Conservation (phyloP, 2,888 invertebrate species). For the Cryptops parisi region DNA sequence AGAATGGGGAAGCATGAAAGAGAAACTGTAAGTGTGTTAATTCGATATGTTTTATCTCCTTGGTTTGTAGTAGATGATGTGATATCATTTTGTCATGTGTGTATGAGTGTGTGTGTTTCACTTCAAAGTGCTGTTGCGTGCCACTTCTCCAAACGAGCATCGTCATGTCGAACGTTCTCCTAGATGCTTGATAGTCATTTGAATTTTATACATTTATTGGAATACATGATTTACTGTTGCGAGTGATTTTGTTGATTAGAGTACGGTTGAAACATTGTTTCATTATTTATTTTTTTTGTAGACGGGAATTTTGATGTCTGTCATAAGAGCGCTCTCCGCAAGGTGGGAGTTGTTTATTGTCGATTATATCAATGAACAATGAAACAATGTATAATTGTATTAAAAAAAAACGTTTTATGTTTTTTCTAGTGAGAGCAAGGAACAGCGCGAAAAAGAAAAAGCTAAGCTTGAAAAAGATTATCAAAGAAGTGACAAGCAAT, state of each 20-base stretch:
- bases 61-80: neutral
- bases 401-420: neutral
- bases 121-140: too few relatives aligned
- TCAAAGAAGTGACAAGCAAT: conserved; percentile 70
- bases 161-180: too few relatives aligned
- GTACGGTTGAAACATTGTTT: neutral
- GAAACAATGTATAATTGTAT: neutral
- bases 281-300: neutral
- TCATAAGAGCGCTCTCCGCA: neutral
- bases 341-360: neutral
- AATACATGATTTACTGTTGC: neutral
- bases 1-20: neutral
- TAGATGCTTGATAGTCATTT: too few relatives aligned
- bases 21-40: neutral
- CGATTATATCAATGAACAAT: neutral
- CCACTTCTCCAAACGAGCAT: too few relatives aligned
- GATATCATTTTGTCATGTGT: neutral
- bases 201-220: too few relatives aligned
- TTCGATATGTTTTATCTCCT: neutral
- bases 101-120: neutral
- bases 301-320: neutral
- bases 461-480: conserved; percentile 86
- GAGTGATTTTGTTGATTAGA: neutral
- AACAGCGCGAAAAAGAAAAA: conserved; percentile 75
- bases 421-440: conserved; percentile 54